A percentile compares a stretch with the other conserved stretches of the same genome.
Evolutionary conservation across 2,113 vertebrate species (phyloP).

Genomic region (Pachypanchax playfairii): DNA sequence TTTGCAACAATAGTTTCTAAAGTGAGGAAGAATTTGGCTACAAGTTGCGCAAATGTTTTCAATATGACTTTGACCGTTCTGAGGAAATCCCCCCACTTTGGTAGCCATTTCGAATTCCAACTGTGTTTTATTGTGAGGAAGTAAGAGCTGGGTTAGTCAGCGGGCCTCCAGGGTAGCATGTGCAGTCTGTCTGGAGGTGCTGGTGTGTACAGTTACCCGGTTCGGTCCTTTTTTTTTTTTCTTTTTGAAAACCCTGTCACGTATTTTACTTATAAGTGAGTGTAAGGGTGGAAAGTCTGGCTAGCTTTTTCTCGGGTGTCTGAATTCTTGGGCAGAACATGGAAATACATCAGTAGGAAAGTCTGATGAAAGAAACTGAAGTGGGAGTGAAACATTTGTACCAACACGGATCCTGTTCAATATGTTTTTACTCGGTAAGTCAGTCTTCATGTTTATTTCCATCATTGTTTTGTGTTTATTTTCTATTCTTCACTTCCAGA

Average conservation of each 20-base stretch:
- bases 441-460: slow-evolving; percentile 31
- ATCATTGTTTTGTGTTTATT: not conserved
- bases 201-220: slow-evolving; percentile 51
- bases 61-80: slow-evolving; percentile 82
- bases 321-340: slow-evolving; percentile 56
- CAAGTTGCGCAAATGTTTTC: slow-evolving; percentile 82
- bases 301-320: slow-evolving; percentile 42
- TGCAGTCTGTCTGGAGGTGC: slow-evolving; percentile 64
- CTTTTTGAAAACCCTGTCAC: slow-evolving; percentile 18
- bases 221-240: slow-evolving; percentile 17
- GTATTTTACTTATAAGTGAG: slow-evolving; percentile 48
- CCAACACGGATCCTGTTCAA: slow-evolving; percentile 39
- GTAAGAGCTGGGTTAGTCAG: slow-evolving; percentile 77
- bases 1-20: slow-evolving; percentile 72
- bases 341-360: slow-evolving; percentile 49
- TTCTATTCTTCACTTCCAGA: slow-evolving; percentile 2
- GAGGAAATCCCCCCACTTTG: slow-evolving; percentile 82
- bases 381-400: slow-evolving; percentile 41
- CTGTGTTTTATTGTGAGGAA: slow-evolving; percentile 78
- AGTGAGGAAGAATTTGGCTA: slow-evolving; percentile 80
- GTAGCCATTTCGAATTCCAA: slow-evolving; percentile 80
- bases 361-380: slow-evolving; percentile 54
- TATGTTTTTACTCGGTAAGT: slow-evolving; percentile 83
- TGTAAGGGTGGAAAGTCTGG: slow-evolving; percentile 59
- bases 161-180: slow-evolving; percentile 57